These are phyloP conservation scores for Percina caprodes DNA, from an alignment of 2,113 vertebrate genomes.

Conservation along the genomic window DNA sequence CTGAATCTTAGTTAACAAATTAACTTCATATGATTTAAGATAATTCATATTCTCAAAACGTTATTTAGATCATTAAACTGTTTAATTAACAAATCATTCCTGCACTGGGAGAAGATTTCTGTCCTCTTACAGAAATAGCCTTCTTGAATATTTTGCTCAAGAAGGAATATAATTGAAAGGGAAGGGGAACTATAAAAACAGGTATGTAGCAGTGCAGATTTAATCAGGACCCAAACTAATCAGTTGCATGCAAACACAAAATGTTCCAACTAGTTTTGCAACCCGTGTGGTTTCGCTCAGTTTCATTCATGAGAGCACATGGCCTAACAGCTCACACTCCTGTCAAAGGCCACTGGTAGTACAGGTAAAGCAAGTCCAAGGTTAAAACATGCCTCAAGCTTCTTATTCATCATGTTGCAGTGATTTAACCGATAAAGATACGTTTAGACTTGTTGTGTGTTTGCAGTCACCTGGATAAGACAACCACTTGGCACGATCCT, in stretches of 20 bases:
- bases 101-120: background rate
- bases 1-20: too few relatives aligned
- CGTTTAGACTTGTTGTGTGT: constrained; percentile 67
- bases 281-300: constrained; percentile 34
- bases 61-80: background rate
- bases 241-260: constrained; percentile 36
- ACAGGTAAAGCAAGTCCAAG: constrained; percentile 77
- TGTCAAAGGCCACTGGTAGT: constrained; percentile 63
- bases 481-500: constrained; percentile 82
- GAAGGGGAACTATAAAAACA: background rate
- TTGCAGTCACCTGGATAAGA: constrained; percentile 80
- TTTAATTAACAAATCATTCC: background rate
- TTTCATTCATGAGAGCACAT: constrained; percentile 49
- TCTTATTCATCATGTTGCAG: constrained; percentile 55
- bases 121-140: background rate
- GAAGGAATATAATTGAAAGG: background rate
- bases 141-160: background rate
- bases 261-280: constrained; percentile 50
- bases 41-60: background rate
- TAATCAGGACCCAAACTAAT: constrained; percentile 15
- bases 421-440: constrained; percentile 49
- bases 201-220: background rate
- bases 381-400: constrained; percentile 7
- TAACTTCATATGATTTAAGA: too few relatives aligned
- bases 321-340: constrained; percentile 39